Evolutionary conservation across 2,797 vertebrate species (phyloP).

Genomic region (Pogonophryne albipinna): DNA sequence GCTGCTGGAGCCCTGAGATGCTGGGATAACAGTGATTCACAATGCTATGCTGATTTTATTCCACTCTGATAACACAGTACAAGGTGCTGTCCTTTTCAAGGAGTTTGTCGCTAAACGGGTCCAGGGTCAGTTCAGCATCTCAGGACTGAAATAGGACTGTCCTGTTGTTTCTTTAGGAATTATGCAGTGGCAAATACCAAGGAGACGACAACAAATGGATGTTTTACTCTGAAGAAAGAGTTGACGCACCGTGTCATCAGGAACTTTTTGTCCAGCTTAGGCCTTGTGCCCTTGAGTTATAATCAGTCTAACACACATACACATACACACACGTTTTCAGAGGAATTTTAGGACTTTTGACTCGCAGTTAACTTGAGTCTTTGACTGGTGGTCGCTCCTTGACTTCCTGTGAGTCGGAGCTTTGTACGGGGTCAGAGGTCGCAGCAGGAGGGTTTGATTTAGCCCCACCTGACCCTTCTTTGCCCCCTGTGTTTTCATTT

Average conservation of each 20-base stretch:
- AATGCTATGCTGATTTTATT: slow-evolving; percentile 68
- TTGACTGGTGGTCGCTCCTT: slow-evolving; percentile 69
- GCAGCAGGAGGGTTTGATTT: slow-evolving; percentile 70
- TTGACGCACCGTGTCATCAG: neutral
- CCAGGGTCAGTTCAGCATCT: slow-evolving; percentile 30
- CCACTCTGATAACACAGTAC: slow-evolving; percentile 47
- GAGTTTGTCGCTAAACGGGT: slow-evolving; percentile 26
- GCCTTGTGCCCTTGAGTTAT: slow-evolving; percentile 26
- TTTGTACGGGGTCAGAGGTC: slow-evolving; percentile 73
- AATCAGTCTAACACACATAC: slow-evolving; percentile 18
- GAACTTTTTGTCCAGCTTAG: slow-evolving; percentile 7
- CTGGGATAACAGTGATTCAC: slow-evolving; percentile 68
- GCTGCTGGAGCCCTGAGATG: slow-evolving; percentile 56
- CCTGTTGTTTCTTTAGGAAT: slow-evolving; percentile 7
- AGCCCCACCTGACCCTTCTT: slow-evolving; percentile 71
- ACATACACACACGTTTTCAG: slow-evolving; percentile 3
- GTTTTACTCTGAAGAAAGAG: slow-evolving; percentile 3
- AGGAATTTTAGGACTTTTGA: slow-evolving; percentile 57
- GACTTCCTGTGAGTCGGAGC: slow-evolving; percentile 71
- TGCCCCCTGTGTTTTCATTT: slow-evolving; percentile 71
- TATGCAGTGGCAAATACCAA: neutral
- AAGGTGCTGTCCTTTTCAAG: slow-evolving; percentile 58
- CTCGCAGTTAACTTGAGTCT: slow-evolving; percentile 69
- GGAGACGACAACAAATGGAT: neutral
- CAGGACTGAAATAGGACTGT: slow-evolving; percentile 1